Conservation (phyloP, 2,888 invertebrate species). For the Thera obeliscata region DNA sequence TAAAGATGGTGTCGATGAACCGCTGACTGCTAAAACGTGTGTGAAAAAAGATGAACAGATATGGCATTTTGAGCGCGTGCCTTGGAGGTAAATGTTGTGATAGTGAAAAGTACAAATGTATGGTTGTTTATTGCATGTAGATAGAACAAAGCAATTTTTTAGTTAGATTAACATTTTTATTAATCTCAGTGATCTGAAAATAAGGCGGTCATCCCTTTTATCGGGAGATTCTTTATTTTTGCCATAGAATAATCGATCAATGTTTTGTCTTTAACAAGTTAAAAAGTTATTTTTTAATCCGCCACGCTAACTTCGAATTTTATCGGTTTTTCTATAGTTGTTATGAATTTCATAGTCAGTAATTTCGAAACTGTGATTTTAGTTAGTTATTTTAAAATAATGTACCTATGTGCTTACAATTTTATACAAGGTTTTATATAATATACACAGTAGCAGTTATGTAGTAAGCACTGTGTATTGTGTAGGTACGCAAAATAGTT, state of each 20-base stretch:
- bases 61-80: constrained; percentile 87
- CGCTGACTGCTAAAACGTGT: constrained; percentile 86
- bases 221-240: constrained; percentile 20
- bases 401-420: constrained; percentile 30
- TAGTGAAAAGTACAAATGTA: constrained; percentile 41
- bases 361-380: constrained; percentile 52
- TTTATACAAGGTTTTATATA: constrained; percentile 34
- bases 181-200: constrained; percentile 27
- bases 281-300: constrained; percentile 2
- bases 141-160: constrained; percentile 24
- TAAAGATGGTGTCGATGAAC: constrained; percentile 58
- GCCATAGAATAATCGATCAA: constrained; percentile 20
- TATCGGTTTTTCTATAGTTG: constrained; percentile 35
- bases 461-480: not conserved
- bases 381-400: constrained; percentile 36
- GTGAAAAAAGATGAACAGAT: constrained; percentile 84
- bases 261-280: constrained; percentile 3
- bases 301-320: constrained; percentile 18
- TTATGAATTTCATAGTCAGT: constrained; percentile 35
- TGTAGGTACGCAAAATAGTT: not conserved
- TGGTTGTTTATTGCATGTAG: constrained; percentile 27
- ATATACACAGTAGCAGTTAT: constrained; percentile 1
- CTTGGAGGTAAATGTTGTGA: constrained; percentile 82
- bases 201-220: constrained; percentile 13
- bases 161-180: constrained; percentile 8